A percentile compares a stretch with the other conserved stretches of the same genome.
Conservation (phyloP, 2,113 vertebrate genomes). For the Lamprotornis superbus region DNA sequence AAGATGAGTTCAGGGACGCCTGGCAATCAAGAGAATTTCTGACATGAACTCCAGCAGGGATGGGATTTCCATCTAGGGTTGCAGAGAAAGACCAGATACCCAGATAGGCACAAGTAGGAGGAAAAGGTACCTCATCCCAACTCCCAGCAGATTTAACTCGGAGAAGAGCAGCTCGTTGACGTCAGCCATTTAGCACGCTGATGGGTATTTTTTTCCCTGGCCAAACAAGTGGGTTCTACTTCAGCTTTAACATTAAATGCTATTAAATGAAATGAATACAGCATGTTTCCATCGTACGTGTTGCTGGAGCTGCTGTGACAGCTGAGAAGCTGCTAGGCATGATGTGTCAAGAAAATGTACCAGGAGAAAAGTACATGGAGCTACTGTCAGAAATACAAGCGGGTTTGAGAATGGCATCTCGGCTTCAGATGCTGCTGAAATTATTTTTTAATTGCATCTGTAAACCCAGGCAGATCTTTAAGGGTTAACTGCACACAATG, state of each 20-base stretch:
- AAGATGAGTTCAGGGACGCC: not conserved
- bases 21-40: not conserved
- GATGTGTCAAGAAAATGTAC: slow-evolving; percentile 69
- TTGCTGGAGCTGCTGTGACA: slow-evolving; percentile 64
- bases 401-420: slow-evolving; percentile 16
- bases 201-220: slow-evolving; percentile 21
- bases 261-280: slow-evolving; percentile 63
- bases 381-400: slow-evolving; percentile 57
- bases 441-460: slow-evolving; percentile 73
- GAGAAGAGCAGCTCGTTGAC: not conserved
- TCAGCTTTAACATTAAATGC: slow-evolving; percentile 55
- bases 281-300: slow-evolving; percentile 39
- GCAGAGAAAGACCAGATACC: not conserved
- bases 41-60: not conserved
- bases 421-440: slow-evolving; percentile 41
- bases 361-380: slow-evolving; percentile 49
- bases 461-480: slow-evolving; percentile 68
- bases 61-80: not conserved
- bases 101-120: not conserved
- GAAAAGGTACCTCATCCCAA: slow-evolving; percentile 3
- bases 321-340: slow-evolving; percentile 66
- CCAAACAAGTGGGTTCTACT: slow-evolving; percentile 50
- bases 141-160: not conserved
- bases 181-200: not conserved
- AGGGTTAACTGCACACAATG: slow-evolving; percentile 80